Evolutionary conservation across 2,888 invertebrate species (phyloP).

Genomic region (Formica aserva): DNA sequence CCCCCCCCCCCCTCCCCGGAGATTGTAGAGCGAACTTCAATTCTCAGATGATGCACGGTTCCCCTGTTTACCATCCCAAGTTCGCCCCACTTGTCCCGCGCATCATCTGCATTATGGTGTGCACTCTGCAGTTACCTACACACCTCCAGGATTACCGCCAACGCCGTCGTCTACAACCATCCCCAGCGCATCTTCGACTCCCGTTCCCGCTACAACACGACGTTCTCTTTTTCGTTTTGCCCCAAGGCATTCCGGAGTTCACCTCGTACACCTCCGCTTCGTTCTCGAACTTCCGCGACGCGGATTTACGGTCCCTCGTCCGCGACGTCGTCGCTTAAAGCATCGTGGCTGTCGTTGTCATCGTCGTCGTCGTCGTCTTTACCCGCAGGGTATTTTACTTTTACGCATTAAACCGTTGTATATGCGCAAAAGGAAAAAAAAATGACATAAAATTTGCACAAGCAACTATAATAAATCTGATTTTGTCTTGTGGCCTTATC

Average conservation of each 20-base stretch:
- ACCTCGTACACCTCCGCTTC: conserved; percentile 46
- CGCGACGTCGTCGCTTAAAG: conserved; percentile 56
- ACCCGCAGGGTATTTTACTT: conserved; percentile 46
- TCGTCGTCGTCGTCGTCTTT: conserved; percentile 29
- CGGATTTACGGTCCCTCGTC: conserved; percentile 65
- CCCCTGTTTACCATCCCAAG: conserved; percentile 66
- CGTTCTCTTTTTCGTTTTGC: conserved; percentile 44
- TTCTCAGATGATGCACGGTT: conserved; percentile 69
- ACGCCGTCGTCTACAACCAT: background rate
- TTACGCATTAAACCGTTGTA: conserved; percentile 53
- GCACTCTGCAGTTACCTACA: conserved; percentile 14
- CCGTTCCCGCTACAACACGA: conserved; percentile 20
- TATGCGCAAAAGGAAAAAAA: background rate
- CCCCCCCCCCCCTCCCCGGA: conserved; percentile 56
- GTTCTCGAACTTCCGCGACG: conserved; percentile 62
- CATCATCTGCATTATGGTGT: background rate
- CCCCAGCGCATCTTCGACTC: conserved; percentile 18
- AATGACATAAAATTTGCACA: background rate
- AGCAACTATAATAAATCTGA: conserved; percentile 12
- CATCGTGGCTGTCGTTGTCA: conserved; percentile 27
- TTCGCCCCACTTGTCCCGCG: conserved; percentile 30
- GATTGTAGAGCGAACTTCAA: conserved; percentile 69
- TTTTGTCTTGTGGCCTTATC: background rate
- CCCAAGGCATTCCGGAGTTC: conserved; percentile 44
- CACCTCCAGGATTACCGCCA: conserved; percentile 30